Conservation (phyloP, 2,113 vertebrate species). For the Thinocorus orbignyianus region DNA sequence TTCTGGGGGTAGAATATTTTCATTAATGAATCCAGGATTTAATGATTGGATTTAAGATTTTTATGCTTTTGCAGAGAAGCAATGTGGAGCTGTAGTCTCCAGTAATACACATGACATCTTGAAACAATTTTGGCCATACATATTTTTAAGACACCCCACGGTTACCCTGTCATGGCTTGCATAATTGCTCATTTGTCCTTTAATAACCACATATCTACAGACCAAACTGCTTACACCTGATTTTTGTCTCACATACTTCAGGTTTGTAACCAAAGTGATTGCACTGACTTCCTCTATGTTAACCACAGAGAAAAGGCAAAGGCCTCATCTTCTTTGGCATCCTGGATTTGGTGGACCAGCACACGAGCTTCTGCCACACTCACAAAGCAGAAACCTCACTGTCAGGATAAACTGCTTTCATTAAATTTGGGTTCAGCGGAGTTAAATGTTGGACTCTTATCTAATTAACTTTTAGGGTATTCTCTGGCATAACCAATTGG, state of each 20-base stretch:
- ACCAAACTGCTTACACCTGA: background rate
- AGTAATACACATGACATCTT: background rate
- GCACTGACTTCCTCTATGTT: background rate
- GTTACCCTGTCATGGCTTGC: background rate
- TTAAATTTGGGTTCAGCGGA: background rate
- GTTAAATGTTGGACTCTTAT: background rate
- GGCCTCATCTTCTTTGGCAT: background rate
- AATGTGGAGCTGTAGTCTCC: background rate
- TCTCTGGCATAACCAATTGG: background rate
- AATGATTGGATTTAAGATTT: background rate
- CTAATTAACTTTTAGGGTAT: background rate
- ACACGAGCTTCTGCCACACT: background rate
- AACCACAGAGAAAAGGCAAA: background rate
- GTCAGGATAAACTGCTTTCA: background rate
- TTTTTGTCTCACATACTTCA: background rate
- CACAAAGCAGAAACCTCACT: background rate
- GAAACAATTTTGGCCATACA: background rate
- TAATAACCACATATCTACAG: background rate
- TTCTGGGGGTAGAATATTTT: background rate
- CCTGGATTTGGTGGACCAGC: background rate
- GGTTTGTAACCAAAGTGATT: background rate
- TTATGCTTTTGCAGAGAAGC: background rate
- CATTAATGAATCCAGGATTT: background rate
- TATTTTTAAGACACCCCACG: background rate
- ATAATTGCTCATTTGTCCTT: background rate